Conservation (phyloP, 2,888 invertebrate genomes). For the Polia nebulosa region DNA sequence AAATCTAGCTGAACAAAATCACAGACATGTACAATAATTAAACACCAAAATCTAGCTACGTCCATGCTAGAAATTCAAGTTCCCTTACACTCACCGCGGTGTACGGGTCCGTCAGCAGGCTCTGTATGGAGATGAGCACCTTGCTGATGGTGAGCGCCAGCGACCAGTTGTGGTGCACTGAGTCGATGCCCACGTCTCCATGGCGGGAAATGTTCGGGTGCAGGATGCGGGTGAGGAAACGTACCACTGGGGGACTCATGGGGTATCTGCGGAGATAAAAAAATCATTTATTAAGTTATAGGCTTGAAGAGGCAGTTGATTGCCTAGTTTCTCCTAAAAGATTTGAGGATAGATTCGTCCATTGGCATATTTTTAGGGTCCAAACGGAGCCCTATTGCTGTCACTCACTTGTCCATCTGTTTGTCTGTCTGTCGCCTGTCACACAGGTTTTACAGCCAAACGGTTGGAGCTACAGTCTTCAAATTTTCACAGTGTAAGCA, state of each 20-base stretch:
- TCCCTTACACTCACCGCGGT: slow-evolving; percentile 92
- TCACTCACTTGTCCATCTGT: too few relatives aligned
- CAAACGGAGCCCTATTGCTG: too few relatives aligned
- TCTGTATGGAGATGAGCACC: slow-evolving; percentile 96
- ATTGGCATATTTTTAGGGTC: too few relatives aligned
- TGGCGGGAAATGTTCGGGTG: slow-evolving; percentile 99
- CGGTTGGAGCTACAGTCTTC: too few relatives aligned
- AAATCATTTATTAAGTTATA: too few relatives aligned
- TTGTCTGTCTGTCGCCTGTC: too few relatives aligned
- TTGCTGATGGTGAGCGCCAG: slow-evolving; percentile 97
- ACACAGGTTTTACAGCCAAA: too few relatives aligned
- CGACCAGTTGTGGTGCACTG: slow-evolving; percentile 99
- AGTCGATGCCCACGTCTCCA: slow-evolving; percentile 98
- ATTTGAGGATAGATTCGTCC: too few relatives aligned
- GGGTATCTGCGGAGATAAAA: slow-evolving; percentile 92
- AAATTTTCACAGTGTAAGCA: too few relatives aligned
- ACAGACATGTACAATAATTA: background rate
- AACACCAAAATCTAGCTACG: slow-evolving; percentile 20
- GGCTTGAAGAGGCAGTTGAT: too few relatives aligned
- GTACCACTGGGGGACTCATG: slow-evolving; percentile 97
- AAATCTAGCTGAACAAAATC: too few relatives aligned
- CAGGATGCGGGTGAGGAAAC: slow-evolving; percentile 97
- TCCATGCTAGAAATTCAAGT: slow-evolving; percentile 19
- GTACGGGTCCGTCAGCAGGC: slow-evolving; percentile 97
- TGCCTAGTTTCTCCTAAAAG: too few relatives aligned